Conservation (phyloP, 2,113 vertebrate species). For the Platycercus adscitus region DNA sequence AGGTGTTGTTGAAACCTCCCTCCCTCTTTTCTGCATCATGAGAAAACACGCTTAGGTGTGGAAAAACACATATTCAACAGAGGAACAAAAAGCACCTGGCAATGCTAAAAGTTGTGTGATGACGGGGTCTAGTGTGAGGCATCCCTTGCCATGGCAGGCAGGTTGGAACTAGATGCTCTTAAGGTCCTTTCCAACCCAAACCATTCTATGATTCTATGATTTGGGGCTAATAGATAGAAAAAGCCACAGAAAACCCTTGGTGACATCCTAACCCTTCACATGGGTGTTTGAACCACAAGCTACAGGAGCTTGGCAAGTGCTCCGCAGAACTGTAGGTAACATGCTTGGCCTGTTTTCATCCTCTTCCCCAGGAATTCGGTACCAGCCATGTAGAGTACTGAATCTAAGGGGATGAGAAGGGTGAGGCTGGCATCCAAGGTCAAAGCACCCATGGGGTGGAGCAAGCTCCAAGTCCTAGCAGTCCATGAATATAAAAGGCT, state of each 20-base stretch:
- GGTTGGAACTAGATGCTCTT: neutral
- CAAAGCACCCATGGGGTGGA: neutral
- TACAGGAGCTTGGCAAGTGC: neutral
- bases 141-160: neutral
- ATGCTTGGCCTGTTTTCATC: neutral
- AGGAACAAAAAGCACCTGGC: neutral
- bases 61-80: neutral
- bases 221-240: neutral
- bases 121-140: neutral
- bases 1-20: neutral
- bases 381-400: neutral
- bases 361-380: neutral
- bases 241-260: neutral
- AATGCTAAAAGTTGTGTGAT: neutral
- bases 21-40: neutral
- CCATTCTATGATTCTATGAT: neutral
- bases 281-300: fast-evolving
- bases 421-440: neutral
- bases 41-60: neutral
- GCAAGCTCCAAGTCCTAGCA: neutral
- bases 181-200: neutral
- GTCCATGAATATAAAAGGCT: neutral
- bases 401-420: neutral
- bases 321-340: neutral
- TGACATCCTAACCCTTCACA: neutral